phyloP scores from a whole-genome alignment of 2,888 invertebrate genomes.

The Meghimatium bilineatum region DNA sequence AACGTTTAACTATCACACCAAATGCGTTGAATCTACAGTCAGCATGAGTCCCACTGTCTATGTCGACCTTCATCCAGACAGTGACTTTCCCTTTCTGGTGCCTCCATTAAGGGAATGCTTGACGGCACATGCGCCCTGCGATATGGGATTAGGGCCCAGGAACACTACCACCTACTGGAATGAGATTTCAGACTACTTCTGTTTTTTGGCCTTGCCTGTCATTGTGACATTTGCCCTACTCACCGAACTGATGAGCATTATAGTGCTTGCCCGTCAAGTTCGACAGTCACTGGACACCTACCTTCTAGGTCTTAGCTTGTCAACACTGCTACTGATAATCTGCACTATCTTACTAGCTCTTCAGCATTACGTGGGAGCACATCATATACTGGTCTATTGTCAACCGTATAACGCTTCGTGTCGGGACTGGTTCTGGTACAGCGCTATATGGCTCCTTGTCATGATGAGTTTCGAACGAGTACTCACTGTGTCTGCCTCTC shows the following conservation, averaged over 20 bases:
- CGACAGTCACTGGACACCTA: slow-evolving; percentile 71
- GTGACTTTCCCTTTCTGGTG: slow-evolving; percentile 58
- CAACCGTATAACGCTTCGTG: slow-evolving; percentile 69
- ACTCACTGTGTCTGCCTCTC: slow-evolving; percentile 66
- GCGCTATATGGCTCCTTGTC: slow-evolving; percentile 72
- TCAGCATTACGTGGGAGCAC: slow-evolving; percentile 69
- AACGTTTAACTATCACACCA: not conserved
- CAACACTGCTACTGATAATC: slow-evolving; percentile 62
- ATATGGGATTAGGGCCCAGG: slow-evolving; percentile 50
- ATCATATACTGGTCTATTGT: slow-evolving; percentile 60
- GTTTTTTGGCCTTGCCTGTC: slow-evolving; percentile 69
- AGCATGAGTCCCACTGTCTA: slow-evolving; percentile 36
- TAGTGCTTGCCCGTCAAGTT: slow-evolving; percentile 67
- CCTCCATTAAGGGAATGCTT: slow-evolving; percentile 65
- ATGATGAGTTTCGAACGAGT: slow-evolving; percentile 72
- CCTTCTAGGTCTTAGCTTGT: slow-evolving; percentile 67
- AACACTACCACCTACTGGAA: slow-evolving; percentile 61
- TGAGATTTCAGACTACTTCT: slow-evolving; percentile 66
- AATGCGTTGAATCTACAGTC: no score
- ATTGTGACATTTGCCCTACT: slow-evolving; percentile 67
- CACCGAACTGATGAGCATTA: slow-evolving; percentile 69
- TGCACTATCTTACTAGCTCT: slow-evolving; percentile 62
- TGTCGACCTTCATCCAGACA: slow-evolving; percentile 55
- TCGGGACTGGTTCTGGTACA: slow-evolving; percentile 74
- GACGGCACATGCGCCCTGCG: slow-evolving; percentile 61